Evolutionary conservation across 2,113 vertebrate species (phyloP).

Genomic region (Hemicordylus capensis): DNA sequence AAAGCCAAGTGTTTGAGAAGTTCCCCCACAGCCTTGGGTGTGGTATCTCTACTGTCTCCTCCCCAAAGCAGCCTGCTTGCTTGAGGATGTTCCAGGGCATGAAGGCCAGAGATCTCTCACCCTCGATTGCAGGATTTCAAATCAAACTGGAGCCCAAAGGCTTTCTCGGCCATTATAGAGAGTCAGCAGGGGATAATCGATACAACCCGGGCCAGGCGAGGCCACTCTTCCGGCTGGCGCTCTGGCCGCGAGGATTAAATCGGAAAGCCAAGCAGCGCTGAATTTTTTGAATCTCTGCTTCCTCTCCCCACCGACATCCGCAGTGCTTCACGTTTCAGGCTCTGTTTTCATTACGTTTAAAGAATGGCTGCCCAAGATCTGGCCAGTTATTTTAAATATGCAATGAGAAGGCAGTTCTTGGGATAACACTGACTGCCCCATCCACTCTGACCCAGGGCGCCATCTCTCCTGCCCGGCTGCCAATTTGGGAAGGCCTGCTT

Average conservation of each 20-base stretch:
- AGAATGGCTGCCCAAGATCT: not conserved
- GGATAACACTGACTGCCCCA: too few relatives aligned
- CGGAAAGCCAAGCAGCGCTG: not conserved
- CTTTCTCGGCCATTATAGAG: not conserved
- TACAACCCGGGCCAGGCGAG: not conserved
- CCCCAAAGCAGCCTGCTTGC: too few relatives aligned
- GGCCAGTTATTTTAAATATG: not conserved
- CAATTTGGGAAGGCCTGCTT: too few relatives aligned
- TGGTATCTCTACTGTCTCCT: too few relatives aligned
- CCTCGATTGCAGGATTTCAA: not conserved
- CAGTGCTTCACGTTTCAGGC: not conserved
- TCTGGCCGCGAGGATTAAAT: not conserved
- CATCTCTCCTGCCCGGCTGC: too few relatives aligned
- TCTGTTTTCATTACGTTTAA: not conserved
- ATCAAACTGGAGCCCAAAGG: not conserved
- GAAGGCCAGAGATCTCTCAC: too few relatives aligned
- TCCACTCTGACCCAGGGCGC: not conserved
- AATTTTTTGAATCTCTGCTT: not conserved
- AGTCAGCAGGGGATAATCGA: not conserved
- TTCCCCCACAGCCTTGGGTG: too few relatives aligned
- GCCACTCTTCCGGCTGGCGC: not conserved
- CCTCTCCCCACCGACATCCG: not conserved
- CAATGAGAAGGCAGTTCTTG: too few relatives aligned
- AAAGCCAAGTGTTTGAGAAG: too few relatives aligned
- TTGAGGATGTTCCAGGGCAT: too few relatives aligned